A percentile compares a stretch with the other conserved stretches of the same genome.
Evolutionary conservation across 1,140 invertebrate species (phyloP).

Genomic region (Lamellibrachia luymesi): DNA sequence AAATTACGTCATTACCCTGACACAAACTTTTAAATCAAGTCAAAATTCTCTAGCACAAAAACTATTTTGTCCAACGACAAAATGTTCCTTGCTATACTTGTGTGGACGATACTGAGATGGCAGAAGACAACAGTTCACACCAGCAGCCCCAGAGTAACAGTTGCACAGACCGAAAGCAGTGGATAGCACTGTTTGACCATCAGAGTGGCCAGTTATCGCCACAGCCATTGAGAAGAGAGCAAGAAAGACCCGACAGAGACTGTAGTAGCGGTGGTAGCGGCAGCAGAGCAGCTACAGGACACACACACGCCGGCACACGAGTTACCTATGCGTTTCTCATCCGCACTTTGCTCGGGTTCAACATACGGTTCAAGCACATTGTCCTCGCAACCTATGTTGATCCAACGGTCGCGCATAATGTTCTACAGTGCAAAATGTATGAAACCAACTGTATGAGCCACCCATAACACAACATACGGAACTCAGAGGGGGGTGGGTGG

Average conservation of each 20-base stretch:
- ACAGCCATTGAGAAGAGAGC: constrained; percentile 5
- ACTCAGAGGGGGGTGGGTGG: background rate
- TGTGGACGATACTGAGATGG: background rate
- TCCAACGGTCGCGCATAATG: constrained; percentile 57
- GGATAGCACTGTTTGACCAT: background rate
- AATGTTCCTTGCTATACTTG: background rate
- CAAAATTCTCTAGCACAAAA: background rate
- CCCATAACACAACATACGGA: background rate
- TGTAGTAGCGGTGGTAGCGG: background rate
- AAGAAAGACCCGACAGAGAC: constrained; percentile 1
- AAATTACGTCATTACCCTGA: no score
- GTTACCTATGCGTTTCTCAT: constrained; percentile 84
- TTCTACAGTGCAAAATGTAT: constrained; percentile 33
- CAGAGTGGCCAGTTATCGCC: background rate
- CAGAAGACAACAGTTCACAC: background rate
- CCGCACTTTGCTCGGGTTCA: constrained; percentile 94
- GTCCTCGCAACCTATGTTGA: constrained; percentile 57
- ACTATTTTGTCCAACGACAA: no score
- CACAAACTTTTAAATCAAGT: background rate
- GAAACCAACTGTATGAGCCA: background rate
- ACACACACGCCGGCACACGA: background rate
- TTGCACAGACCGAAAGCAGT: background rate
- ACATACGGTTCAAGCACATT: constrained; percentile 94
- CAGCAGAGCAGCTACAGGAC: background rate
- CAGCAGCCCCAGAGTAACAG: background rate